Conservation (phyloP, 2,113 vertebrate species). For the Heterocephalus glaber region DNA sequence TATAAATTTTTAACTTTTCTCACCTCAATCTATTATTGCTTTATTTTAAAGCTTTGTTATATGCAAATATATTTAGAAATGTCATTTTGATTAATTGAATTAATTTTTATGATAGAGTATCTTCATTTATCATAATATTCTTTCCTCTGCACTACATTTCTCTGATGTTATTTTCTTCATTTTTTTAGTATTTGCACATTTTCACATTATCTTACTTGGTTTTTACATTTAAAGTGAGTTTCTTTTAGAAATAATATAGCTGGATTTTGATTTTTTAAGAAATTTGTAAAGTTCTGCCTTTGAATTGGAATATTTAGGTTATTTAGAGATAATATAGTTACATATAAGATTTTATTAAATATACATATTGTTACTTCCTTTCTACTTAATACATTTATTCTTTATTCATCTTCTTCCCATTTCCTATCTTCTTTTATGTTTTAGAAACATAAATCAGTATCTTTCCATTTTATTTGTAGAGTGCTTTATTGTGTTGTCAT, state of each 20-base stretch:
- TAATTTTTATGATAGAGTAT: neutral
- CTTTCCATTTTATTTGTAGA: neutral
- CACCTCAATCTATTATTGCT: neutral
- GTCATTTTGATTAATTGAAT: neutral
- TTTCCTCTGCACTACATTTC: neutral
- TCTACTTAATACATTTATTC: neutral
- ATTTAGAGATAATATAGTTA: neutral
- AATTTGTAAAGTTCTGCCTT: neutral
- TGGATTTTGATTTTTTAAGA: neutral
- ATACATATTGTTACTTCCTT: neutral
- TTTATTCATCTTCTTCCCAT: neutral
- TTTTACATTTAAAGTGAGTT: neutral
- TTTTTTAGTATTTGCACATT: neutral
- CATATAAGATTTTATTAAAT: neutral
- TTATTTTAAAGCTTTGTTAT: neutral
- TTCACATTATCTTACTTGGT: neutral
- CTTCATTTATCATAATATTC: neutral
- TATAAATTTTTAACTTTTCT: neutral
- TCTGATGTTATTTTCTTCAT: neutral
- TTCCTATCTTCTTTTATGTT: neutral
- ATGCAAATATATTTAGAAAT: neutral
- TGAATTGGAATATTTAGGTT: neutral
- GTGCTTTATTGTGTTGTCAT: neutral
- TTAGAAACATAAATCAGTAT: neutral
- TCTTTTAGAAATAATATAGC: neutral